phyloP scores from a whole-genome alignment of 2,797 vertebrate species.

The Kryptopterus vitreolus region DNA sequence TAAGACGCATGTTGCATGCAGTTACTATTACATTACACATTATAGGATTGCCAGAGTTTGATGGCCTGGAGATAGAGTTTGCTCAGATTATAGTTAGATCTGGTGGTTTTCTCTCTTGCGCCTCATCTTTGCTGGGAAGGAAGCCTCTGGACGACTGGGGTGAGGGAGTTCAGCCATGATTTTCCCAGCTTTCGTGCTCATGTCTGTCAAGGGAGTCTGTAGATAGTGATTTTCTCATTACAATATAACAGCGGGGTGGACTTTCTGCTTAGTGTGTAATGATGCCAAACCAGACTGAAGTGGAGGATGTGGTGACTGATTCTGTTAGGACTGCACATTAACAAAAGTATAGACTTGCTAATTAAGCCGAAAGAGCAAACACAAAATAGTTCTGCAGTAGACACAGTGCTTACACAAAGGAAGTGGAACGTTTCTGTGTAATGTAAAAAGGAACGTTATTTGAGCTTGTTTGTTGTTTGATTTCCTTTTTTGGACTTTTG shows the following conservation, averaged over 20 bases:
- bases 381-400: background rate
- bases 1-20: background rate
- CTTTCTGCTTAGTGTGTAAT: background rate
- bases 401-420: background rate
- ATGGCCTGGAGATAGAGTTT: background rate
- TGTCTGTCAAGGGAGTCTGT: conserved; percentile 6
- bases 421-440: too few relatives aligned
- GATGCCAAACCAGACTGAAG: background rate
- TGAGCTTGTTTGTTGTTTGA: too few relatives aligned
- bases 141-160: background rate
- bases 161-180: background rate
- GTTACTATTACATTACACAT: background rate
- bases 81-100: background rate
- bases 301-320: background rate
- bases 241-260: background rate
- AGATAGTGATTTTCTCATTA: conserved; percentile 8
- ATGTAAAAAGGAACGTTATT: background rate
- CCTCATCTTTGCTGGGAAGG: background rate
- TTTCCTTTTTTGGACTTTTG: too few relatives aligned
- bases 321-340: conserved; percentile 5
- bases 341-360: background rate
- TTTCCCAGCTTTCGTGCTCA: background rate
- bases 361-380: background rate
- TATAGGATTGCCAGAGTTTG: background rate
- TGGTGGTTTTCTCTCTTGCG: background rate